Percentiles rank a stretch among this genome's conserved stretches.
Conservation (phyloP, 2,888 invertebrate genomes). For the Acanthacorydalis orientalis region DNA sequence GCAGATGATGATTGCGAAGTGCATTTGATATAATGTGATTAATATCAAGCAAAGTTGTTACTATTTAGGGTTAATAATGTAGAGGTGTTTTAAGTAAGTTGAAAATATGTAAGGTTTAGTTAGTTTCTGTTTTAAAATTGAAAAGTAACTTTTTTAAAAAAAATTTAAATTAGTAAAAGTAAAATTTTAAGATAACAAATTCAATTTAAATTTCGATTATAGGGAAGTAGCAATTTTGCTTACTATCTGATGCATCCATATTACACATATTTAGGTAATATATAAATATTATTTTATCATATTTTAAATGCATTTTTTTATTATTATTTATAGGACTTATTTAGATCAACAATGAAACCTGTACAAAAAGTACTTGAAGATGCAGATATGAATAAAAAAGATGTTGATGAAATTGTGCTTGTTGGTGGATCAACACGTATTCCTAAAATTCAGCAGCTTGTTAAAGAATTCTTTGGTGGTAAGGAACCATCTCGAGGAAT, state of each 20-base stretch:
- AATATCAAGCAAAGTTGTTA: too few species aligned
- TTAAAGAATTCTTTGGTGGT: constrained; percentile 90
- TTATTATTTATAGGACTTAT: constrained; percentile 38
- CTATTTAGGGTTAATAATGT: too few species aligned
- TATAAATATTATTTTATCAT: too few species aligned
- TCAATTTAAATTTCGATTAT: not conserved
- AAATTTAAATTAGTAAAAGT: too few species aligned
- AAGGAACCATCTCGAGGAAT: constrained; percentile 97
- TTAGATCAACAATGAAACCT: constrained; percentile 85
- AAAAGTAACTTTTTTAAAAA: too few species aligned
- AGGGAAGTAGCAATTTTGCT: not conserved
- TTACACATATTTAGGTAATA: not conserved
- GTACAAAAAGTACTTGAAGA: constrained; percentile 94
- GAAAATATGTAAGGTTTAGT: not conserved
- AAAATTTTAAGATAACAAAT: too few species aligned
- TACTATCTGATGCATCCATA: not conserved
- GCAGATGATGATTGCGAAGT: too few species aligned
- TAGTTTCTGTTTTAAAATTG: too few species aligned
- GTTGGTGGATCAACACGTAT: constrained; percentile 99
- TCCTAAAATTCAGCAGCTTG: constrained; percentile 88
- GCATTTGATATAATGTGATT: too few species aligned
- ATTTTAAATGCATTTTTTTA: not conserved
- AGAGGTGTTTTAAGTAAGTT: constrained; percentile 1
- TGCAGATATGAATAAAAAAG: constrained; percentile 97
- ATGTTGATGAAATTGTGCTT: constrained; percentile 95